These are phyloP conservation scores for Caranx ignobilis DNA, from an alignment of 2,113 vertebrate species.

Conservation along the genomic window DNA sequence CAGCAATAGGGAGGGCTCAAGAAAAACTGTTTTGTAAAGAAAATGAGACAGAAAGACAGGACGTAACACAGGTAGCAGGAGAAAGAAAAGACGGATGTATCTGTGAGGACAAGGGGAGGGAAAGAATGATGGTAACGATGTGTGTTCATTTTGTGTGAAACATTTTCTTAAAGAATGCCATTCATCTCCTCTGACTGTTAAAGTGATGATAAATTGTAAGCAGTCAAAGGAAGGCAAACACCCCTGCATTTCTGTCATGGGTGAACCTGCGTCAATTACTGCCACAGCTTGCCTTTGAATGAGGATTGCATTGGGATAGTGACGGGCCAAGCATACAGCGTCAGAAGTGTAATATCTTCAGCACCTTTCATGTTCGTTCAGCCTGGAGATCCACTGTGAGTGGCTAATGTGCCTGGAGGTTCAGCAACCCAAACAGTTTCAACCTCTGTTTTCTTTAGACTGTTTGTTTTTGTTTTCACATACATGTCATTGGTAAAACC, in stretches of 20 bases:
- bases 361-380: background rate
- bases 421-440: background rate
- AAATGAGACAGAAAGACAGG: slow-evolving; percentile 16
- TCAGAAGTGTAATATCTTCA: slow-evolving; percentile 7
- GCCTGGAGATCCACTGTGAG: background rate
- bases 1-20: slow-evolving; percentile 41
- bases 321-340: slow-evolving; percentile 1
- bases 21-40: slow-evolving; percentile 51
- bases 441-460: background rate
- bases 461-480: background rate
- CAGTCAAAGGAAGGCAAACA: slow-evolving; percentile 44
- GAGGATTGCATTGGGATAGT: slow-evolving; percentile 26
- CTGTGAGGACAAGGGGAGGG: background rate
- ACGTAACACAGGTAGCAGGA: slow-evolving; percentile 11
- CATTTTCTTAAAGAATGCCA: slow-evolving; percentile 2
- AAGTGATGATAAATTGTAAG: slow-evolving; percentile 45
- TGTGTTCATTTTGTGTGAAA: background rate
- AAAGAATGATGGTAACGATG: slow-evolving; percentile 1
- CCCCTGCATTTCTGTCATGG: slow-evolving; percentile 25
- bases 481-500: too few species aligned
- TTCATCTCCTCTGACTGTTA: slow-evolving; percentile 34
- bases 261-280: slow-evolving; percentile 15
- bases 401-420: too few species aligned
- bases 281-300: slow-evolving; percentile 32
- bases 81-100: background rate